A percentile compares a stretch with the other conserved stretches of the same genome.
phyloP scores from a whole-genome alignment of 2,113 vertebrate genomes.

The Nanorana parkeri region DNA sequence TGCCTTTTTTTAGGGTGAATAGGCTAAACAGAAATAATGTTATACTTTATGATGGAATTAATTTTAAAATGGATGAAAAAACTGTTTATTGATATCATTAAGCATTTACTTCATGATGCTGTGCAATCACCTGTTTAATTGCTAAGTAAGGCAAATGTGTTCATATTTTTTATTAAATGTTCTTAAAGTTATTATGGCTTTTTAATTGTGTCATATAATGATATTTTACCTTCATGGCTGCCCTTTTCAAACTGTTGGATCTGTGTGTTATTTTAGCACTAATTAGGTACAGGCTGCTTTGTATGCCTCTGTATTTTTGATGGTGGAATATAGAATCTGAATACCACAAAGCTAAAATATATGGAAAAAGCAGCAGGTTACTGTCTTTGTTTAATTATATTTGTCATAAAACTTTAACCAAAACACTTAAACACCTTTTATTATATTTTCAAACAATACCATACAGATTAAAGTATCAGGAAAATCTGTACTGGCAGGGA shows the following conservation, averaged over 20 bases:
- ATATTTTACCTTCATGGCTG: conserved; percentile 49
- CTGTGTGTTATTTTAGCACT: conserved; percentile 38
- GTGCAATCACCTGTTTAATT: conserved; percentile 52
- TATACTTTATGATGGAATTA: conserved; percentile 38
- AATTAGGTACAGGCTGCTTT: conserved; percentile 17
- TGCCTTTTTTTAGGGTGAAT: conserved; percentile 36
- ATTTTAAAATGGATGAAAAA: conserved; percentile 29
- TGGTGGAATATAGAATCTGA: neutral
- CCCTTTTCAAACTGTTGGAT: conserved; percentile 47
- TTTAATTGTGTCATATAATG: conserved; percentile 52
- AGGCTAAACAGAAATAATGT: neutral
- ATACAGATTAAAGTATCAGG: too few relatives aligned
- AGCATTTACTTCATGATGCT: conserved; percentile 11
- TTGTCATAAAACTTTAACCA: neutral
- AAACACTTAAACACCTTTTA: neutral
- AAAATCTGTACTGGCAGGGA: too few relatives aligned
- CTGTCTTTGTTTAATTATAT: neutral
- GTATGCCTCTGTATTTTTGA: neutral
- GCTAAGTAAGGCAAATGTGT: conserved; percentile 34
- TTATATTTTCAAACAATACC: too few relatives aligned
- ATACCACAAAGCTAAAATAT: neutral
- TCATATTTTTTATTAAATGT: conserved; percentile 39
- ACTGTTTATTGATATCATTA: conserved; percentile 7
- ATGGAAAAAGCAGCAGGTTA: neutral
- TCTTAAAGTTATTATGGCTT: conserved; percentile 46